phyloP scores from a whole-genome alignment of 2,888 invertebrate species.

The Eupithecia centaureata region DNA sequence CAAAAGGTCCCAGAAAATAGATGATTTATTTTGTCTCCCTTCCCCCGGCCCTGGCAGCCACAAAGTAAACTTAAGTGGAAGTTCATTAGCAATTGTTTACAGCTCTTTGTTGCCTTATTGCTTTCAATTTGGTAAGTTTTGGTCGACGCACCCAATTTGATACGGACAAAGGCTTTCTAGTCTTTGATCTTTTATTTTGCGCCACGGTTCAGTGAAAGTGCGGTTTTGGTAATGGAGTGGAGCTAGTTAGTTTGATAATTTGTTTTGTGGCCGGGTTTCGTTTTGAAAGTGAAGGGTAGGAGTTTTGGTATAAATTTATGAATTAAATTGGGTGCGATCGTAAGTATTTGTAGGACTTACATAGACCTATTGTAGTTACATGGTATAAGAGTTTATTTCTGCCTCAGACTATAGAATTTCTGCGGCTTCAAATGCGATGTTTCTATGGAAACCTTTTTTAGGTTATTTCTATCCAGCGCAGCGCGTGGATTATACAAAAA shows the following conservation, averaged over 20 bases:
- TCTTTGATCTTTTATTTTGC: conserved; percentile 32
- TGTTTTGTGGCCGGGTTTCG: conserved; percentile 13
- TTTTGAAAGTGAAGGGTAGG: neutral
- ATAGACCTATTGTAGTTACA: too few relatives aligned
- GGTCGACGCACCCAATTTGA: conserved; percentile 39
- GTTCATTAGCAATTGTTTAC: conserved; percentile 64
- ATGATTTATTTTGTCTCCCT: conserved; percentile 16
- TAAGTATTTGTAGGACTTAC: neutral
- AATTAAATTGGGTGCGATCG: neutral
- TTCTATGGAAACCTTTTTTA: too few relatives aligned
- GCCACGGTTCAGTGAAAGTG: conserved; percentile 28
- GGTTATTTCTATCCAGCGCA: too few relatives aligned
- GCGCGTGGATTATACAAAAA: too few relatives aligned
- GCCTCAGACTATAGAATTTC: too few relatives aligned
- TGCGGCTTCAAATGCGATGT: too few relatives aligned
- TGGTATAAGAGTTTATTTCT: too few relatives aligned
- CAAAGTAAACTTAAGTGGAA: conserved; percentile 29
- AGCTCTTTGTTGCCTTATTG: conserved; percentile 58
- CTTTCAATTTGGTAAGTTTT: conserved; percentile 47
- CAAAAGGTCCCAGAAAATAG: too few relatives aligned
- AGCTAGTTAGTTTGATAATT: conserved; percentile 25
- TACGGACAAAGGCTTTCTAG: conserved; percentile 34
- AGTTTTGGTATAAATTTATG: neutral
- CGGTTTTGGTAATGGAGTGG: conserved; percentile 23
- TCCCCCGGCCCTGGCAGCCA: conserved; percentile 43